phyloP scores from a whole-genome alignment of 1,140 invertebrate genomes.

The Paralvinella palmiformis region DNA sequence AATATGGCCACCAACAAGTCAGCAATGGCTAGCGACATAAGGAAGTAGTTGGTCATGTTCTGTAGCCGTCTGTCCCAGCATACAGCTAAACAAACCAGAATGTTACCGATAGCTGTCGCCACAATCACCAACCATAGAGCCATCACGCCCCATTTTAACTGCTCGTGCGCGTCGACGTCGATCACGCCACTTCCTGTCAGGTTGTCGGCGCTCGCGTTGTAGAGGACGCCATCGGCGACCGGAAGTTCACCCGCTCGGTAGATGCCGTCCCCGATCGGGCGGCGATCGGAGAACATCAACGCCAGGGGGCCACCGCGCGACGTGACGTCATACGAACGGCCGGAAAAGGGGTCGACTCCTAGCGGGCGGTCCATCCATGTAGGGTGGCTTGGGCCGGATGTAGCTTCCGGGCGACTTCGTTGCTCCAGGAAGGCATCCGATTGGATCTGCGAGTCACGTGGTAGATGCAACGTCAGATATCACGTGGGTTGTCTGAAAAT shows the following conservation, averaged over 20 bases:
- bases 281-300: background rate
- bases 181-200: background rate
- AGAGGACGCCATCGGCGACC: background rate
- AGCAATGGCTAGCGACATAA: constrained; percentile 89
- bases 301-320: background rate
- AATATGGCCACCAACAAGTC: constrained; percentile 91
- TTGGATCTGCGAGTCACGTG: too few species aligned
- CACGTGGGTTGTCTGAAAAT: too few species aligned
- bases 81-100: constrained; percentile 42
- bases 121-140: constrained; percentile 19
- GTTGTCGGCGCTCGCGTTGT: background rate
- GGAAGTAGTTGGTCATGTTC: constrained; percentile 61
- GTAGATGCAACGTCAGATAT: too few species aligned
- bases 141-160: constrained; percentile 8
- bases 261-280: background rate
- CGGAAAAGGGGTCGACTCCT: too few species aligned
- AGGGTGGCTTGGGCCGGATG: too few species aligned
- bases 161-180: background rate
- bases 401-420: too few species aligned
- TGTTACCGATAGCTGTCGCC: constrained; percentile 35
- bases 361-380: too few species aligned
- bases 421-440: too few species aligned
- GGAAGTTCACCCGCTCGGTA: background rate
- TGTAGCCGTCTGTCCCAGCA: constrained; percentile 37
- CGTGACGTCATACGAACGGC: too few species aligned